phyloP scores from a whole-genome alignment of 2,797 vertebrate genomes.

The Danio aesculapii region DNA sequence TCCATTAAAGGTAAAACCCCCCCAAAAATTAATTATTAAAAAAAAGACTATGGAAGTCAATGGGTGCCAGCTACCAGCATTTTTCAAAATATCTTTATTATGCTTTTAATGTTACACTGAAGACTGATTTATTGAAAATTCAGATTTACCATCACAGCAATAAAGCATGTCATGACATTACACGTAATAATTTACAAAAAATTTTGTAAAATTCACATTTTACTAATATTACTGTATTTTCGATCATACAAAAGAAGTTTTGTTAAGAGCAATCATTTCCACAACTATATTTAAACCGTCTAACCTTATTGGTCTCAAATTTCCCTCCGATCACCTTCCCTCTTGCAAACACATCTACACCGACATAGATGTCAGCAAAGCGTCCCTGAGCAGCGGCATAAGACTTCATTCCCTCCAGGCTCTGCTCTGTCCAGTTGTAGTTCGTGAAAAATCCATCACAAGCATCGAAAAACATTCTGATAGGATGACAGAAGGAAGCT shows the following conservation, averaged over 20 bases:
- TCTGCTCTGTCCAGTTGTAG: slow-evolving; percentile 93
- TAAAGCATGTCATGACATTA: no score
- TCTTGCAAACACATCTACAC: slow-evolving; percentile 91
- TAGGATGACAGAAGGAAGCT: neutral
- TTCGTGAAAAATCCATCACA: slow-evolving; percentile 96
- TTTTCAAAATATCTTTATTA: no score
- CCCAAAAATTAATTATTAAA: no score
- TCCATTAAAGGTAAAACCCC: no score
- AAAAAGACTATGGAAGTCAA: no score
- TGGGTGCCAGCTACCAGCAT: no score
- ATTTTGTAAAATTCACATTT: no score
- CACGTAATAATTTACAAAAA: no score
- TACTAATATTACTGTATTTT: neutral
- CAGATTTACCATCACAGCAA: neutral
- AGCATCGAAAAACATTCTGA: slow-evolving; percentile 88
- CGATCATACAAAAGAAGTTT: neutral
- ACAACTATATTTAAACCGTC: neutral
- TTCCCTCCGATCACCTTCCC: slow-evolving; percentile 88
- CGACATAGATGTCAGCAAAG: slow-evolving; percentile 84
- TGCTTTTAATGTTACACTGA: neutral
- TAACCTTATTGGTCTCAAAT: slow-evolving; percentile 89
- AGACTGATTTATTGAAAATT: neutral
- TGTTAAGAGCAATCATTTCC: neutral
- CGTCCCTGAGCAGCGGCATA: slow-evolving; percentile 68
- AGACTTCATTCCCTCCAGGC: slow-evolving; percentile 76